A percentile compares a stretch with the other conserved stretches of the same genome.
These are phyloP conservation scores for Bombyx huttoni DNA, from an alignment of 2,888 invertebrate species.

Conservation along the genomic window DNA sequence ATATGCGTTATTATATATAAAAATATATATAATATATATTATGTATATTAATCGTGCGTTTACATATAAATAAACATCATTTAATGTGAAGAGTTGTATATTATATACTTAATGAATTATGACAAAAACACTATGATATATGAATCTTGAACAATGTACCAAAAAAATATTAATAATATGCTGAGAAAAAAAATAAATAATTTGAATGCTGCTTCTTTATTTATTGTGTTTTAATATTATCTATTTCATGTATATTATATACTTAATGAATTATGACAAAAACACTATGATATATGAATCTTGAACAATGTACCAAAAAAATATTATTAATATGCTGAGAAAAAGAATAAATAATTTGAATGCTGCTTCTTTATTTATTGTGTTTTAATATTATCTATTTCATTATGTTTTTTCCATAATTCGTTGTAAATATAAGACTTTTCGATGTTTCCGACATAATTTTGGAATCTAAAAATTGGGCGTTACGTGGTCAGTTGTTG, in stretches of 20 bases:
- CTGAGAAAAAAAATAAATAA: constrained; percentile 63
- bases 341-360: constrained; percentile 66
- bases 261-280: constrained; percentile 52
- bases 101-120: constrained; percentile 55
- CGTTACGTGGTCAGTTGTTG: no score
- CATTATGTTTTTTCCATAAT: not conserved
- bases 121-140: constrained; percentile 50
- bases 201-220: constrained; percentile 72
- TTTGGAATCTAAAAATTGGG: no score
- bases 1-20: constrained; percentile 10
- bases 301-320: constrained; percentile 70
- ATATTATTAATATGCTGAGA: constrained; percentile 44
- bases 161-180: constrained; percentile 46
- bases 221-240: constrained; percentile 52
- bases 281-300: constrained; percentile 54
- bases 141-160: constrained; percentile 69
- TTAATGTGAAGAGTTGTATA: constrained; percentile 66
- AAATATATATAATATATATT: constrained; percentile 53
- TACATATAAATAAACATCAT: constrained; percentile 45
- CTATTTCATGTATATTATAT: constrained; percentile 67
- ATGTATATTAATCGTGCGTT: constrained; percentile 65
- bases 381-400: constrained; percentile 1
- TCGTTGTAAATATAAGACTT: not conserved
- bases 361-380: constrained; percentile 38
- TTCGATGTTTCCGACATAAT: no score